These are phyloP conservation scores for Candoia aspera DNA, from an alignment of 2,113 vertebrate species.

Conservation along the genomic window DNA sequence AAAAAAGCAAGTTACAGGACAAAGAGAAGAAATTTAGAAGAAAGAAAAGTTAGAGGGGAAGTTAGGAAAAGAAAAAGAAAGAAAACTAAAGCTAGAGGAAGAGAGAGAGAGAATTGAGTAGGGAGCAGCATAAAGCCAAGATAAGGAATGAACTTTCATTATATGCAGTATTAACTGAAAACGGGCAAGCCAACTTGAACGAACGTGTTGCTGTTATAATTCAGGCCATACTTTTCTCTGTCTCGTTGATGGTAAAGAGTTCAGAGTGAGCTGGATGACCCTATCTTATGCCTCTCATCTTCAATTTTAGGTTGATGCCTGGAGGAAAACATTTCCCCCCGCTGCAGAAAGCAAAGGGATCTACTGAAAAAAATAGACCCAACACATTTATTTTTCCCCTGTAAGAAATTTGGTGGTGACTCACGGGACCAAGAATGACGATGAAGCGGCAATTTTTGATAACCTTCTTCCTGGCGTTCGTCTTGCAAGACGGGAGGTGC, in stretches of 20 bases:
- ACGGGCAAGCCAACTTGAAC: conserved; percentile 59
- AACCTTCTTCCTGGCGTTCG: conserved; percentile 80
- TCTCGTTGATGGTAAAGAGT: conserved; percentile 51
- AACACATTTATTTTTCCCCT: neutral
- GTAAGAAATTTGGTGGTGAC: neutral
- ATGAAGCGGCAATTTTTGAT: conserved; percentile 71
- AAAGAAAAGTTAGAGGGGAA: too few species aligned
- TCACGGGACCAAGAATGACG: conserved; percentile 59
- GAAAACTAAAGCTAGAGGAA: too few species aligned
- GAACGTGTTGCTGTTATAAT: conserved; percentile 58
- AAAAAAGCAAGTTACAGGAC: too few species aligned
- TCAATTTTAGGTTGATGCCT: conserved; percentile 48
- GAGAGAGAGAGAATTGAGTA: too few species aligned
- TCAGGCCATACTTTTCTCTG: conserved; percentile 70
- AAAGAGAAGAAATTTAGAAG: too few species aligned
- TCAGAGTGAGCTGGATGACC: neutral
- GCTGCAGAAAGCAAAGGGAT: neutral
- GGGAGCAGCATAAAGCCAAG: neutral
- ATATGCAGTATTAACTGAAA: conserved; percentile 63
- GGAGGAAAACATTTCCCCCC: conserved; percentile 34
- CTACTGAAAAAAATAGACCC: conserved; percentile 8
- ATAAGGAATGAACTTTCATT: conserved; percentile 39
- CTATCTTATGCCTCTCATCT: neutral
- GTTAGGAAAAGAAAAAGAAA: too few species aligned
- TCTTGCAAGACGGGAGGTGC: conserved; percentile 87